Conservation (phyloP, 2,113 vertebrate species). For the Platycercus adscitus region DNA sequence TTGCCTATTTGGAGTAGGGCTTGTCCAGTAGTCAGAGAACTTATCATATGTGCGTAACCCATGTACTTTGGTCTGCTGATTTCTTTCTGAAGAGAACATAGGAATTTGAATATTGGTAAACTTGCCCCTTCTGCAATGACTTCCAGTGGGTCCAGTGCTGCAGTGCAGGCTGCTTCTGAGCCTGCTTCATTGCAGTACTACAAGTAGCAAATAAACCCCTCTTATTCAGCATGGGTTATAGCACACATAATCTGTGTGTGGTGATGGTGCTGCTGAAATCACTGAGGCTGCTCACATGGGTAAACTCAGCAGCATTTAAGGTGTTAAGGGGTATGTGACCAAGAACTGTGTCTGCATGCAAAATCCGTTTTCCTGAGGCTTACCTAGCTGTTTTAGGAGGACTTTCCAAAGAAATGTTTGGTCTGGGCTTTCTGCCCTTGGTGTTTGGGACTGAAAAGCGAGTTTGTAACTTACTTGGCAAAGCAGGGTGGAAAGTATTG, state of each 20-base stretch:
- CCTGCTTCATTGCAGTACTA: rapidly evolving
- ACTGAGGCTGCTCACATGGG: background rate
- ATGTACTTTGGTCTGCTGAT: background rate
- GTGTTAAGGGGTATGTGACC: background rate
- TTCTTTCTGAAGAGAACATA: background rate
- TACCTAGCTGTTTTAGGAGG: background rate
- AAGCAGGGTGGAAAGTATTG: conserved; percentile 32
- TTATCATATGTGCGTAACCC: rapidly evolving
- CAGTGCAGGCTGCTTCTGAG: background rate
- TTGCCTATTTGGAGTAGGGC: background rate
- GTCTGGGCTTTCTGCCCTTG: background rate
- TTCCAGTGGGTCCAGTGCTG: background rate
- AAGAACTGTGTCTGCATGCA: background rate
- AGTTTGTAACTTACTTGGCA: conserved; percentile 62
- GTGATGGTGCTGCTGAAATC: background rate
- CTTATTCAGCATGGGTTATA: rapidly evolving
- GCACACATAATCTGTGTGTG: rapidly evolving
- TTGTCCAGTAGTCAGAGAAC: background rate
- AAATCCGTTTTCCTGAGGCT: background rate
- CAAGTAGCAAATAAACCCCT: background rate
- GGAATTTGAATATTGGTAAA: rapidly evolving
- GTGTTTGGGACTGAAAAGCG: background rate
- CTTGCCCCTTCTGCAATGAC: background rate
- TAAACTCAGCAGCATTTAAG: background rate
- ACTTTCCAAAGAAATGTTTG: background rate